Conservation (phyloP, 30 jellyfish, hydroid and myxozoan species). For the Chrysaora quinquecirrha region DNA sequence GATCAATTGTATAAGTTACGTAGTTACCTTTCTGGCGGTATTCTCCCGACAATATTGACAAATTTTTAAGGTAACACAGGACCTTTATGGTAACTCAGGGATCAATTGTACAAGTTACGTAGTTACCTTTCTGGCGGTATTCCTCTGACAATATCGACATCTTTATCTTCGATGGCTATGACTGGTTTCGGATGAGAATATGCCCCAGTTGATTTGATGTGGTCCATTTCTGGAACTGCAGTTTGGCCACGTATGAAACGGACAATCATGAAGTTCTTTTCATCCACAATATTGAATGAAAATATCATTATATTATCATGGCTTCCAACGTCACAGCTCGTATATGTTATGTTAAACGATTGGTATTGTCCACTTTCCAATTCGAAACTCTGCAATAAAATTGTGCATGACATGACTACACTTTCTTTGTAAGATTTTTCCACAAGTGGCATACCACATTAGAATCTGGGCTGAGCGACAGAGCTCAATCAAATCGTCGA, state of each 20-base stretch:
- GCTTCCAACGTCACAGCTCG: constrained; percentile 9
- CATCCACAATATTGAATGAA: not conserved
- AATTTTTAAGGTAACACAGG: too few species aligned
- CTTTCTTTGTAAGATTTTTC: too few species aligned
- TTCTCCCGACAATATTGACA: not conserved
- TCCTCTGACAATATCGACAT: not conserved
- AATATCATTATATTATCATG: not conserved
- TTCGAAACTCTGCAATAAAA: not conserved
- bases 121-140: constrained; percentile 6
- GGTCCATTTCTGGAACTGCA: not conserved
- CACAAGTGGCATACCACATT: too few species aligned
- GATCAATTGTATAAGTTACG: too few species aligned
- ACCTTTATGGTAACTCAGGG: too few species aligned
- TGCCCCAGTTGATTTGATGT: constrained; percentile 6
- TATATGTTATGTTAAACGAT: not conserved
- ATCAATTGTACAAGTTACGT: too few species aligned
- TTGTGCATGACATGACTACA: too few species aligned
- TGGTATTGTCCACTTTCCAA: not conserved
- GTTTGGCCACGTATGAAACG: constrained; percentile 7
- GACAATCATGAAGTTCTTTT: not conserved
- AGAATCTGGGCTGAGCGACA: too few species aligned
- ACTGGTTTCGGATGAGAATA: not conserved
- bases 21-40: constrained; percentile 1
- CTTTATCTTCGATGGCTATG: not conserved
- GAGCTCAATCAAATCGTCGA: too few species aligned